A percentile compares a stretch with the other conserved stretches of the same genome.
These are phyloP conservation scores for Haliclona indistincta DNA, from an alignment of 37 sponge, comb jelly and placozoan species.

Conservation along the genomic window DNA sequence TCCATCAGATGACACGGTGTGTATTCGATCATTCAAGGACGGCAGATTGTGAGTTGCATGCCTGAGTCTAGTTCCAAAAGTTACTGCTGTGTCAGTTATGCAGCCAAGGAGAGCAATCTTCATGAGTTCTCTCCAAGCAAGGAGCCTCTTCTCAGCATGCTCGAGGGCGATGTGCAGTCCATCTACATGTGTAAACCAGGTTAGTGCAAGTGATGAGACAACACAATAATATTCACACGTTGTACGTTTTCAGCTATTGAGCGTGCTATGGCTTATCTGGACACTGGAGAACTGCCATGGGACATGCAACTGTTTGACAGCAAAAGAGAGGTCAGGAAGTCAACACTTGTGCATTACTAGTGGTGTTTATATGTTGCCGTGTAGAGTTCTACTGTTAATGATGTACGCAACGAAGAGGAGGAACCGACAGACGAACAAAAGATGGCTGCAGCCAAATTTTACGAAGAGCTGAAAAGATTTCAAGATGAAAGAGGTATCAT, in stretches of 20 bases:
- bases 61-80: not conserved
- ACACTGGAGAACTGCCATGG: slow-evolving; percentile 88
- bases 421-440: slow-evolving; percentile 14
- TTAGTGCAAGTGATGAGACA: slow-evolving; percentile 2
- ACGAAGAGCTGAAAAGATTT: slow-evolving; percentile 33
- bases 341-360: not conserved
- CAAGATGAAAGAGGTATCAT: slow-evolving; percentile 50
- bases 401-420: slow-evolving; percentile 11
- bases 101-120: slow-evolving; percentile 47
- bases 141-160: slow-evolving; percentile 70
- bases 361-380: too few species aligned
- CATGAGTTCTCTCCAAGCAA: slow-evolving; percentile 67
- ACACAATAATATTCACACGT: not conserved
- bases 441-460: slow-evolving; percentile 40
- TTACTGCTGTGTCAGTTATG: slow-evolving; percentile 45
- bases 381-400: too few species aligned
- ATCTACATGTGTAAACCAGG: slow-evolving; percentile 70
- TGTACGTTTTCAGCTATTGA: slow-evolving; percentile 63
- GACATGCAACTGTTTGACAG: slow-evolving; percentile 69
- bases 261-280: slow-evolving; percentile 76
- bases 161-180: slow-evolving; percentile 70
- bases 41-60: slow-evolving; percentile 87
- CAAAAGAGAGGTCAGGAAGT: not conserved
- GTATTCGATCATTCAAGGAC: slow-evolving; percentile 86
- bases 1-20: slow-evolving; percentile 46